Evolutionary conservation across 2,113 vertebrate species (phyloP).

Genomic region (Platysternon megacephalum): DNA sequence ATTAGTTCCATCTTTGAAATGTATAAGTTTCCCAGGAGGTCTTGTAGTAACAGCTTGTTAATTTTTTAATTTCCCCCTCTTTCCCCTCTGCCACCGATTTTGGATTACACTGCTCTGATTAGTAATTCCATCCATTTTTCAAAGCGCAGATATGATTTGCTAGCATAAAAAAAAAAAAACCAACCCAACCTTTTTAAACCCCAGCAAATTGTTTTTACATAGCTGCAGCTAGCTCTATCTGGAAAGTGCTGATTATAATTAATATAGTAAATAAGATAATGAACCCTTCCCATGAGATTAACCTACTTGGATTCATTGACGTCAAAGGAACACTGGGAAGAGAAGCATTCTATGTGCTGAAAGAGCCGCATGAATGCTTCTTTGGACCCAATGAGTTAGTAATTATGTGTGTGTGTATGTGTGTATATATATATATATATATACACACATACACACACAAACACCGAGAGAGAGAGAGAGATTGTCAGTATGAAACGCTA

Average conservation of each 20-base stretch:
- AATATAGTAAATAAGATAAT: background rate
- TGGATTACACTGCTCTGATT: background rate
- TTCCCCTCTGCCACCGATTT: background rate
- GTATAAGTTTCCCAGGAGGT: background rate
- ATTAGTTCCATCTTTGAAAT: background rate
- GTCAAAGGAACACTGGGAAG: background rate
- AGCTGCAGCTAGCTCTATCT: background rate
- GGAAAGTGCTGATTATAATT: background rate
- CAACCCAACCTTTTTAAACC: background rate
- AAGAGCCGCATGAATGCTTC: fast-evolving
- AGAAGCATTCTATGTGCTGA: background rate
- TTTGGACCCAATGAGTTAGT: background rate
- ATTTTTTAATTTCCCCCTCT: background rate
- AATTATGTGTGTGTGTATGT: fast-evolving
- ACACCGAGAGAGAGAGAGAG: too few species aligned
- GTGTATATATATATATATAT: too few species aligned
- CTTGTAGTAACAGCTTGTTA: background rate
- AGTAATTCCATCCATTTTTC: background rate
- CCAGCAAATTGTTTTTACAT: background rate
- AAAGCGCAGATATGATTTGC: background rate
- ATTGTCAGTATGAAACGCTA: background rate
- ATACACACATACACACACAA: too few species aligned
- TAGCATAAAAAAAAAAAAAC: fast-evolving
- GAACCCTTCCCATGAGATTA: background rate
- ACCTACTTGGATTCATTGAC: background rate